These are phyloP conservation scores for Pluvialis apricaria DNA, from an alignment of 2,113 vertebrate species.

Conservation along the genomic window DNA sequence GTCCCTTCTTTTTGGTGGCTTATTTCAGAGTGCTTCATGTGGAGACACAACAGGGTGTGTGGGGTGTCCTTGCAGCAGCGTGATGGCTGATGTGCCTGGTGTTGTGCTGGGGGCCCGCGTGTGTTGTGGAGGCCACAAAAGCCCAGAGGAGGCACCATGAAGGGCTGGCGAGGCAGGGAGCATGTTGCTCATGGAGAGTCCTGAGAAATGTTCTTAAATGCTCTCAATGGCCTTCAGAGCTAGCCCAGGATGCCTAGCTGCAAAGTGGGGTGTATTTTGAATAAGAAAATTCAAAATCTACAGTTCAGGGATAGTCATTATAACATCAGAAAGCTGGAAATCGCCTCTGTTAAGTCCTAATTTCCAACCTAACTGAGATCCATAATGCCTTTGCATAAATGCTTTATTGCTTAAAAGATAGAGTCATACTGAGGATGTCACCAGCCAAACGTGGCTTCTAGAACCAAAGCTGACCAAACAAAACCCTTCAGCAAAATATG, in stretches of 20 bases:
- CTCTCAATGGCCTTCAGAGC: background rate
- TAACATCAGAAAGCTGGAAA: background rate
- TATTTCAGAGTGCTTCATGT: background rate
- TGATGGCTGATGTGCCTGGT: too few relatives aligned
- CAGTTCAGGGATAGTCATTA: background rate
- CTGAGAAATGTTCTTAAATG: background rate
- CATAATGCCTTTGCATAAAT: background rate
- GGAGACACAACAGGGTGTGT: background rate
- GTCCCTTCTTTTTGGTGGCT: background rate
- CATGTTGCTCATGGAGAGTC: fast-evolving
- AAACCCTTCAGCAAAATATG: background rate
- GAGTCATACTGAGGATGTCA: background rate
- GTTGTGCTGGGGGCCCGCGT: fast-evolving
- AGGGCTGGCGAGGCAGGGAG: fast-evolving
- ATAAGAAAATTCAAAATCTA: background rate
- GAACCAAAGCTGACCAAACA: background rate
- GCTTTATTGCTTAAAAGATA: background rate
- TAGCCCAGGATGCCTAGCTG: background rate
- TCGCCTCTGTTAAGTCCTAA: background rate
- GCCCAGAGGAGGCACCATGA: background rate
- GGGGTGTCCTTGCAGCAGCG: fast-evolving
- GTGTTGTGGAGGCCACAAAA: fast-evolving
- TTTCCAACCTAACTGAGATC: background rate
- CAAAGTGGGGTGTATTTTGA: background rate
- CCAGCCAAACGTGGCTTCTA: background rate